Conservation (phyloP, 64 coral and sea anemone genomes). For the Anthopleura sola region DNA sequence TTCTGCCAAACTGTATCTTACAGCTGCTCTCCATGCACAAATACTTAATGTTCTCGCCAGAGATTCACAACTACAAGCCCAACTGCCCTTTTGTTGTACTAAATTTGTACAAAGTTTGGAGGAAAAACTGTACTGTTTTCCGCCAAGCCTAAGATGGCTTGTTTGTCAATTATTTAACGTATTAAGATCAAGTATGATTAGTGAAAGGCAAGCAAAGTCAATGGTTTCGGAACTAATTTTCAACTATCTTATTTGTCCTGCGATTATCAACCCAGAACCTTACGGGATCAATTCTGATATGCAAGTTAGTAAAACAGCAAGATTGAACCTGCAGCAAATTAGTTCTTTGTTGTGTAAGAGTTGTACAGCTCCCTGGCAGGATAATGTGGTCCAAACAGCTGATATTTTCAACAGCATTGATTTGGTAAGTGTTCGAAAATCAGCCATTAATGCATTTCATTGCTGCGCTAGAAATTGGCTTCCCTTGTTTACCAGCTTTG, state of each 20-base stretch:
- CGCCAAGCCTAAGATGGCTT: slow-evolving; percentile 80
- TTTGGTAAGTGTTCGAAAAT: not conserved
- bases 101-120: slow-evolving; percentile 80
- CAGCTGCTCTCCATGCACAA: slow-evolving; percentile 72
- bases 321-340: slow-evolving; percentile 72
- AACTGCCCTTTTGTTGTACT: slow-evolving; percentile 57
- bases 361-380: slow-evolving; percentile 13
- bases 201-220: slow-evolving; percentile 47
- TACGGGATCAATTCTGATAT: slow-evolving; percentile 92
- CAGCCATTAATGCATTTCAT: not conserved
- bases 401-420: slow-evolving; percentile 9
- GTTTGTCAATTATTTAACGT: slow-evolving; percentile 71
- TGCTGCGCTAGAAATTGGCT: no score
- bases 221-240: slow-evolving; percentile 81
- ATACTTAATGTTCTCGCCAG: slow-evolving; percentile 83
- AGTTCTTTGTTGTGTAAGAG: slow-evolving; percentile 60
- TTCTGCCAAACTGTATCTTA: slow-evolving; percentile 80
- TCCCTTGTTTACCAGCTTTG: not conserved
- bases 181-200: slow-evolving; percentile 48
- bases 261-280: slow-evolving; percentile 76
- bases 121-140: slow-evolving; percentile 91
- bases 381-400: not conserved
- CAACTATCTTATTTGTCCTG: slow-evolving; percentile 82
- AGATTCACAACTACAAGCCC: slow-evolving; percentile 50
- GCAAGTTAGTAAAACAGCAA: slow-evolving; percentile 82